Base-by-base conservation (phyloP, 2,888 invertebrate species). In the Auanema freiburgensis region DNA sequence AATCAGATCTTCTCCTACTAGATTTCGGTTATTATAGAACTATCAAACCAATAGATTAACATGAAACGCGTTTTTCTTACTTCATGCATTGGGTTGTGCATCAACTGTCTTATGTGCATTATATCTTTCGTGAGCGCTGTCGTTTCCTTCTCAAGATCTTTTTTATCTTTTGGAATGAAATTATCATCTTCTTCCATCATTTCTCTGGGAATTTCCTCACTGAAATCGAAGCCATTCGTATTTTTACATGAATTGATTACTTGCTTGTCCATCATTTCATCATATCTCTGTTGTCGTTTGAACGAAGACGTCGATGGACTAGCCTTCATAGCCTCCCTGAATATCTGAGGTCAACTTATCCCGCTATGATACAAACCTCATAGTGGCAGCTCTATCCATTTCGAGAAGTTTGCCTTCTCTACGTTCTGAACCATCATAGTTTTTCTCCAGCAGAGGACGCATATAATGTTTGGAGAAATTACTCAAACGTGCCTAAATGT, bases 1-100 rank as follows among this genome's bases (percentile, higher is more conserved):
- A 21, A 68, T 72, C 42, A 71, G 69, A 18, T 68, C 76, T 41
- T 79, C 79, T 51, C 77, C 72, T 8, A 73, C 72, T 59, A 80
- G 65, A 61, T 80, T 79, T 40, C 79, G 68, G 63, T 80, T 77
- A 60, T 73, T 65, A 64, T 75, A 77, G 66, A 67, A 71, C 78
- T 79, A 69, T 5, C 4, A 33, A 55, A 62, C 24, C 8, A n/a
- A 50, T n/a, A 23, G 16, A 10, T 24, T 33, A 24, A 52, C n/a
- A 12, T 16, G 57, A 54, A 42, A 50, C 51, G 18, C n/a, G 12
- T 5, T 40, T 51, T 5, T 23, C 16, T 42, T 62, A 71, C 71
- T 51, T 70, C 60, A 49, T 70, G 63, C 40, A 65, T 62, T 43
- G 74, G 74, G 59, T 71, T 75, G 24, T 67, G 59, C 65, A 79